Conservation (phyloP, 1,140 invertebrate species). For the Doryteuthis pealeii region DNA sequence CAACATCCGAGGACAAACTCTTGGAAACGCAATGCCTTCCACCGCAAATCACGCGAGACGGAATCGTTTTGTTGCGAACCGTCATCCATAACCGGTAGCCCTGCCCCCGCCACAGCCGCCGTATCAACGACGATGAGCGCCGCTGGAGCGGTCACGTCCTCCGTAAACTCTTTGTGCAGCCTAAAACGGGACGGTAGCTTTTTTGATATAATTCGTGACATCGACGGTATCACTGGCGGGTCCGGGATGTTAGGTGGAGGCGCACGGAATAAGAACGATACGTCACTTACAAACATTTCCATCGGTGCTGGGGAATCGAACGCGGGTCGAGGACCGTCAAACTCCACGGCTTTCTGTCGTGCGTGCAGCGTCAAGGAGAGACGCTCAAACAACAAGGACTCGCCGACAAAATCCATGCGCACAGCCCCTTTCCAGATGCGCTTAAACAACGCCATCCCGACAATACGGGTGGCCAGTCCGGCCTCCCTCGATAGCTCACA, state of each 20-base stretch:
- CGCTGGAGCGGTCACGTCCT: background rate
- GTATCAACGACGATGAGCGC: background rate
- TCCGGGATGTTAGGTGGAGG: background rate
- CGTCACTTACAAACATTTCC: background rate
- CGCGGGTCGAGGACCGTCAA: background rate
- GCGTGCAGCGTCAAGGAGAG: background rate
- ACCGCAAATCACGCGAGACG: background rate
- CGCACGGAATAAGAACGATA: background rate
- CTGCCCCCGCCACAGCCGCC: background rate
- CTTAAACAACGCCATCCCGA: background rate
- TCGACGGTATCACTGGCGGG: background rate
- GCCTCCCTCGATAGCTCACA: background rate
- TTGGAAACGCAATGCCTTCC: background rate
- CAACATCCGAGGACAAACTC: background rate
- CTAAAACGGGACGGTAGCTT: background rate
- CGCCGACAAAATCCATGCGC: background rate
- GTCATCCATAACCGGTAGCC: background rate
- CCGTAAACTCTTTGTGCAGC: too few relatives aligned
- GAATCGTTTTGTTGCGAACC: background rate
- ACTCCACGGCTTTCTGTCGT: background rate
- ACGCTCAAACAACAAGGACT: background rate
- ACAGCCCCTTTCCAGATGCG: background rate
- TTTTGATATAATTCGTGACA: background rate
- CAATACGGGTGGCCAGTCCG: background rate
- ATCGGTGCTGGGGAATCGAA: background rate